Base-by-base conservation (phyloP, 1,140 invertebrate genomes). In the Amphibalanus amphitrite region DNA sequence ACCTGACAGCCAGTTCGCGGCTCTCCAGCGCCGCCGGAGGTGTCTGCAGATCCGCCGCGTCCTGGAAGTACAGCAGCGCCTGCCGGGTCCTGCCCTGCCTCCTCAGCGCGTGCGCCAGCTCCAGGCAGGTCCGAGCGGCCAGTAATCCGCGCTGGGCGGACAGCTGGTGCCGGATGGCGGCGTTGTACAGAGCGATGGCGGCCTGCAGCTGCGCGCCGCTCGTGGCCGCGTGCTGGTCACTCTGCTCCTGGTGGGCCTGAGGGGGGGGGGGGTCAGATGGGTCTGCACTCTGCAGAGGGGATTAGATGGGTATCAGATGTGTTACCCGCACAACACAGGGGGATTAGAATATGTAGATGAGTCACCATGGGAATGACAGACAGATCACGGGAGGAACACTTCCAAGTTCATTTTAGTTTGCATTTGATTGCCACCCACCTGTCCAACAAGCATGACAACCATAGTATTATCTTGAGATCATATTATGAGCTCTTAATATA, bases 21-120 rank as follows among this genome's bases (percentile, higher is more conserved):
- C 47, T 59, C 38, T 59, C 47, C 47, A 59, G 47, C 47, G 47
- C 10, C 1, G 13, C 47, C 47, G 47, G 47, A 8, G 47, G 6
- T 20, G 47, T 23, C 47, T 59, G 47, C 47, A 59, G 47, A 20
- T 59, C 47, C 10, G 47, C 47, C 47, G 47, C 47, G 47, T 59
- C 47, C 47, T 59, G 47, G 47, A 59, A 59, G 47, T 59, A 59
- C 47, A 59, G 47, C 47, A 59, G 47, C 47, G 47, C 47, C 47
- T 59, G 47, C 1, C 47, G 47, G 47, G 13, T 23, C 10, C 47
- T 8, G 6, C 47, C 47, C 47, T 17, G 47, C 47, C 47, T 8
- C 10, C 47, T 8, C 6, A 59, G 47, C 6, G 47, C 47, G 47
- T 59, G 47, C 6, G 47, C 47, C 47, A 59, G 47, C 47, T 59